Conservation (phyloP, 1,140 invertebrate species). For the Drosophila subpulchrella region DNA sequence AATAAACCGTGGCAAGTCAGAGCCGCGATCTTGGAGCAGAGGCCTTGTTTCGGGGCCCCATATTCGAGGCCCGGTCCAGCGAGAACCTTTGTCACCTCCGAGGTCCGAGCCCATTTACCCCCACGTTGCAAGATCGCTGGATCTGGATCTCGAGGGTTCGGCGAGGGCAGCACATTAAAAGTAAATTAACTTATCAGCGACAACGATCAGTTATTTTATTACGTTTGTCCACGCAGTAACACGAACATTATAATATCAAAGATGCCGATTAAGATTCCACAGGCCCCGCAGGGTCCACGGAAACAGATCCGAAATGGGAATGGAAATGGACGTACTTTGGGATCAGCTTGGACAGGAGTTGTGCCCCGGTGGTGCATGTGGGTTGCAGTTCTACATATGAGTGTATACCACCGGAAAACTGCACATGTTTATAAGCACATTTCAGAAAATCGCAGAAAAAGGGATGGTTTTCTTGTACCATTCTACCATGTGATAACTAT, state of each 20-base stretch:
- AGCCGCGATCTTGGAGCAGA: conserved; percentile 5
- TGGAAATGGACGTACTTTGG: not conserved
- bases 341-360: conserved; percentile 2
- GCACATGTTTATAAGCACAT: not conserved
- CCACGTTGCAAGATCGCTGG: conserved; percentile 22
- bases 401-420: not conserved
- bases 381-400: not conserved
- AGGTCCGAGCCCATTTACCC: conserved; percentile 74
- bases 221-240: conserved; percentile 84
- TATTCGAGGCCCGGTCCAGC: conserved; percentile 8
- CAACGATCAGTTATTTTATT: conserved; percentile 84
- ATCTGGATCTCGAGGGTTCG: conserved; percentile 12
- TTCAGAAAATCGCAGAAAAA: no score
- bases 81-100: conserved; percentile 76
- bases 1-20: not conserved
- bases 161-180: conserved; percentile 82
- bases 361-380: not conserved
- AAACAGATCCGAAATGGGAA: conserved; percentile 20
- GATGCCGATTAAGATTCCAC: conserved; percentile 80
- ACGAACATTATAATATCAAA: conserved; percentile 84
- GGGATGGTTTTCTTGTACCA: no score
- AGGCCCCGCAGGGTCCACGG: conserved; percentile 14
- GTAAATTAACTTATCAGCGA: conserved; percentile 84
- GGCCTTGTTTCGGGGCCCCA: conserved; percentile 4
- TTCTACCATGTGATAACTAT: no score